Base-by-base conservation (phyloP, 1,140 invertebrate species). In the Oreohelix idahoensis region DNA sequence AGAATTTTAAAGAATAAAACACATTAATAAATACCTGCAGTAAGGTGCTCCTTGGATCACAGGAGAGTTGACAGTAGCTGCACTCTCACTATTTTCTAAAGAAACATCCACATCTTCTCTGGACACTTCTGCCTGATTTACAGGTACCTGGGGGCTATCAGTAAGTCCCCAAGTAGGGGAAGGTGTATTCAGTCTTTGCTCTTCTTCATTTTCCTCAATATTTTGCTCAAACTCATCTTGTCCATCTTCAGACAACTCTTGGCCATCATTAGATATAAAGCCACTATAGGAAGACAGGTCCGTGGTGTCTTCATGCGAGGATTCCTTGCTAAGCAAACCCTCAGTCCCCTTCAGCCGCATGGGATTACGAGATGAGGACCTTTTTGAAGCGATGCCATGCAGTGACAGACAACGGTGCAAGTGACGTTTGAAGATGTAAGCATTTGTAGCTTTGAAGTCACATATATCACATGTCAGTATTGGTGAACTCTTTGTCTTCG, bases 381-480 rank as follows among this genome's bases (percentile, higher is more conserved):
- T 74, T 75, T 58, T 82, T 26, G 80, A 82, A 13, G 80, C 80
- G 26, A 82, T 58, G 15, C 80, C 80, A 75, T 82, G 69, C 36
- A 82, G 15, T 10, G 80, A 74, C 17, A 53, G 39, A 39, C 80
- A 82, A 38, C 71, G 20, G 45, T 82, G 69, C 23, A 82, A 35
- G 36, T 82, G 80, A 13, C 80, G 39, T 42, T 82, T 82, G 29
- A 82, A 82, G 15, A 82, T 82, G 49, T 82, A 82, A 26, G 32
- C n/a, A 58, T 75, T 82, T 0, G 70, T 45, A 32, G 45, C 80
- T 63, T 82, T 82, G 70, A 82, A 82, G 36, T 75, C 71, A 75
- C 80, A 82, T 35, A 82, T 69, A 29, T 82, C 80, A 75, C 80
- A 82, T 11, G 71, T 58, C 49, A 74, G 42, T 49, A 81, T 11